Base-by-base conservation (phyloP, 1,140 invertebrate species). In the Penaeus indicus region DNA sequence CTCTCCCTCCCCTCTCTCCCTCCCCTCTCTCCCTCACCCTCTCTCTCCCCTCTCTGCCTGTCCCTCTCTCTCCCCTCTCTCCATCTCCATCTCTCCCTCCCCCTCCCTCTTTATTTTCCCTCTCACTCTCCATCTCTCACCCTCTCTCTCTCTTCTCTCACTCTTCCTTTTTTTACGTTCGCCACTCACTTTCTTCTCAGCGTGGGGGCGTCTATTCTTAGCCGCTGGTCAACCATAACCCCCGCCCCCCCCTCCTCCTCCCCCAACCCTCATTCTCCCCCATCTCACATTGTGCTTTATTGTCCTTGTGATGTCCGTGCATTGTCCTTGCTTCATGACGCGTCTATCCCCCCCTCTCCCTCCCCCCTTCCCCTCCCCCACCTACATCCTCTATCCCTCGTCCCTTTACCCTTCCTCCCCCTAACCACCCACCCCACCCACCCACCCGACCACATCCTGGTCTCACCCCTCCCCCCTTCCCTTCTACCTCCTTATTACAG, bases 361-460 rank as follows among this genome's bases (percentile, higher is more conserved):
- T 1, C 3, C 77, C 42, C 32, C 27, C 3, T 18, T 1, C 27
- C 61, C 18, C 5, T 22, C 77, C 32, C 32, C 38, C 61, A 13
- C 18, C 61, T 19, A n/a, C 42, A 1, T 19, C 61, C 32, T 78
- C 27, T 78, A 32, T 78, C 77, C 77, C 60, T 32, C n/a, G 4
- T 54, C 77, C 60, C 77, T 54, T 79, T 54, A 8, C n/a, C 77
- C 77, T 47, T 32, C 77, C 42, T 32, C 77, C n/a, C 77, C 77
- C 60, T 54, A 38, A 47, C 77, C 32, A 25, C 60, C 32, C 77
- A n/a, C 32, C 32, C 60, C 77, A 25, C 60, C 38, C 8, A 13
- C 42, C 27, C 42, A 13, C 72, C 27, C 72, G 7, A 38, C 19
- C 11, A 7, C 72, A 3, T 27, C 72, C 72, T 16, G 1, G 3